Evolutionary conservation across 2,113 vertebrate species (phyloP), one percentile per base, ranked within the genome.

Genomic region (Hemiscyllium ocellatum): DNA sequence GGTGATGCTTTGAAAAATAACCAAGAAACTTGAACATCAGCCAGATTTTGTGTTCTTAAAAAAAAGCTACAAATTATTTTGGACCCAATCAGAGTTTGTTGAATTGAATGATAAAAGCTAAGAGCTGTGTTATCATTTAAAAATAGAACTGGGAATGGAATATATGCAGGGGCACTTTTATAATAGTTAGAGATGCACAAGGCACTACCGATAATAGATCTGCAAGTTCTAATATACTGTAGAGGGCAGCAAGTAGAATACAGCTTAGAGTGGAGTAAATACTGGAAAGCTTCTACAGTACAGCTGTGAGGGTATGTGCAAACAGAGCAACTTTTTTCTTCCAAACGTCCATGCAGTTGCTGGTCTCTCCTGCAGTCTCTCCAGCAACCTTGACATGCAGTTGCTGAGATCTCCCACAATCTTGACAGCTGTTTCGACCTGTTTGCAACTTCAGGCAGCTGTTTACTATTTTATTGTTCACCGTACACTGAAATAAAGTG

Each of bases 11-110:
- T 22, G 20, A 65, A 93, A 93, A 93, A 93, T 66, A 37, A 17
- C 89, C n/a, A 42, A 93, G 33, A n/a, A 65, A 61, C 29, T 66
- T 56, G 89, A 93, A 93, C 89, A 93, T 93, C 61, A 66, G 89
- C 89, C 19, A 37, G 89, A 37, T 93, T 93, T 66, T 22, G 56
- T 61, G 7, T 61, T 56, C 6, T 56, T 56, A 5, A 7, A 33
- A 33, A 61, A 83, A 91, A 91, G 87, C 52, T 15, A 61, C 56
- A 91, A 65, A 61, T 90, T 65, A 29, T 90, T 90, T 33, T 90
- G 56, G n/a, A 66, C 61, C 61, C 20, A 66, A 37, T 93, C 22
- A 66, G 76, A 80, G 89, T 37, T 33, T 37, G 89, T 61, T 66
- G 56, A n/a, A 93, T 20, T 61, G 13, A 90, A 90, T 61, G 26